Conservation (phyloP, 2,797 vertebrate species). For the Cyclura pinguis region DNA sequence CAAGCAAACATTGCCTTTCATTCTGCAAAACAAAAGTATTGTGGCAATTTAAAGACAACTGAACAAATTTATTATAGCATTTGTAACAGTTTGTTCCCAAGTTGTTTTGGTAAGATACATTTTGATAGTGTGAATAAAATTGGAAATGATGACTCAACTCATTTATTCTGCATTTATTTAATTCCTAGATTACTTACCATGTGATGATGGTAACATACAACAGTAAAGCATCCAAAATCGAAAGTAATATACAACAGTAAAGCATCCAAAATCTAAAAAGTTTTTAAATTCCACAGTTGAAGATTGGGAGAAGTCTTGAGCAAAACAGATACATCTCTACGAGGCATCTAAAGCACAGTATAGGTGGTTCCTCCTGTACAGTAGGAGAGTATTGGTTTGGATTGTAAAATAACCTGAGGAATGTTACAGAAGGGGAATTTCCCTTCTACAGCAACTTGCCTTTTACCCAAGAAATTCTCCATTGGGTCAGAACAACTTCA, state of each 20-base stretch:
- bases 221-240: neutral
- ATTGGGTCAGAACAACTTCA: neutral
- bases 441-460: neutral
- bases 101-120: slow-evolving; percentile 3
- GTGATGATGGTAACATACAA: neutral
- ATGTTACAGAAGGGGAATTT: no score
- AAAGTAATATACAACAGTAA: neutral
- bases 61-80: neutral
- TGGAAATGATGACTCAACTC: neutral
- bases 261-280: neutral
- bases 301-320: neutral
- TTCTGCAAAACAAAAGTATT: neutral
- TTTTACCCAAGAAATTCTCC: neutral
- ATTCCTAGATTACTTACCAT: neutral
- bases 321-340: neutral
- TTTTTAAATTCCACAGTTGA: neutral
- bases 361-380: neutral
- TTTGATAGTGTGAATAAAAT: slow-evolving; percentile 5
- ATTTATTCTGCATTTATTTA: neutral
- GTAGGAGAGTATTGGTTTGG: neutral
- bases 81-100: neutral
- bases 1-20: slow-evolving; percentile 2
- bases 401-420: neutral
- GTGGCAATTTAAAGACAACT: neutral
- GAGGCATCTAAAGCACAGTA: neutral